phyloP scores from a whole-genome alignment of 2,797 vertebrate genomes.

The Gambusia yucatana region DNA sequence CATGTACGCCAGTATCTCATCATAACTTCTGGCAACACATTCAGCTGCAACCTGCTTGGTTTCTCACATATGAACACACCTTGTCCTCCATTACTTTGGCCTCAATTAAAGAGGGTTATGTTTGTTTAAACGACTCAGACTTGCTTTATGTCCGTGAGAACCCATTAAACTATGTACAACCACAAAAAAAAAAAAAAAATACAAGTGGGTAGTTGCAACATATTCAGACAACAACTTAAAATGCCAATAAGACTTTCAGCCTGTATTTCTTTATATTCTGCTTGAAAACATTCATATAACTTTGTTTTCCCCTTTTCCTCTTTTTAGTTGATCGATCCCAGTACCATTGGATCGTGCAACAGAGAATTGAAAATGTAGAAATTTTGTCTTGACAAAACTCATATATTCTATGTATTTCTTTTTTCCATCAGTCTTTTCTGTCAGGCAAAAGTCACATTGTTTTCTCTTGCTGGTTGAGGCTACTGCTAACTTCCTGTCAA shows the following conservation, averaged over 20 bases:
- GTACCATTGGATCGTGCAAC: neutral
- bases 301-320: slow-evolving; percentile 32
- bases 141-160: slow-evolving; percentile 37
- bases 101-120: slow-evolving; percentile 30
- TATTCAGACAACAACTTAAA: slow-evolving; percentile 37
- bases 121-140: slow-evolving; percentile 71
- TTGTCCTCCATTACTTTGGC: slow-evolving; percentile 19
- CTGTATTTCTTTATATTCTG: slow-evolving; percentile 25
- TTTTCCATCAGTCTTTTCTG: no score
- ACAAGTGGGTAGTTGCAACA: slow-evolving; percentile 48
- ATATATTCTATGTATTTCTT: neutral
- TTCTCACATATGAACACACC: slow-evolving; percentile 18
- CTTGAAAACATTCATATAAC: slow-evolving; percentile 34
- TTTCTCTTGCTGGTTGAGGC: no score
- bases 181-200: slow-evolving; percentile 49
- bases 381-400: neutral
- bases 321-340: neutral
- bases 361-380: neutral
- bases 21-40: slow-evolving; percentile 22
- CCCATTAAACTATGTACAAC: slow-evolving; percentile 41
- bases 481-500: no score
- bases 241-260: slow-evolving; percentile 22
- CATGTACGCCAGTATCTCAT: slow-evolving; percentile 10
- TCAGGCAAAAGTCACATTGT: no score
- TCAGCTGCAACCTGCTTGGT: slow-evolving; percentile 37